Base-by-base conservation (phyloP, 2,888 invertebrate genomes). In the Aleiodes alternator region DNA sequence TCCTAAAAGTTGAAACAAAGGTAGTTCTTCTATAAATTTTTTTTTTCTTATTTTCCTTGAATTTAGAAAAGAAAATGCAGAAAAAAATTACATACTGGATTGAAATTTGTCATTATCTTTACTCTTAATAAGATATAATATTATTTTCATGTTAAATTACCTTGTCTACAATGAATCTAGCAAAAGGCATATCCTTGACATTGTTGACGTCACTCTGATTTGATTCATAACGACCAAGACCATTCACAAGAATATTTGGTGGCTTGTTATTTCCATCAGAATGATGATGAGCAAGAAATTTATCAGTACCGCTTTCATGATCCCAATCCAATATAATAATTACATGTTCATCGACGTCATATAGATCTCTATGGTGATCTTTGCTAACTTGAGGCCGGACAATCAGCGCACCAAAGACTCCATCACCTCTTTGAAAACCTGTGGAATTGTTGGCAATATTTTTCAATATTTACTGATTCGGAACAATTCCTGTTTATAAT, bases 361-460 rank as follows among this genome's bases (percentile, higher is more conserved):
- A 97, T 0, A 95, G 89, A 8, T 91, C 88, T 0, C 90, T 90
- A 82, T 95, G 94, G 0, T 92, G 92, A 75, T 96, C 93, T 4
- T 90, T 88, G 0, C 92, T 90, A 78, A 92, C 92, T 0, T 95
- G 94, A 43, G 92, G 92, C 11, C 95, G 92, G 16, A 97, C 93
- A 70, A 97, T 93, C 68, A 97, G 90, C 0, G 95, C 91, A 0
- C 97, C 97, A 73, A 94, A 96, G 0, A 94, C 93, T 0, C 97
- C 97, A 83, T 97, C 97, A 3, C 95, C 95, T 14, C 97, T 90
- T 90, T 97, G 97, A 91, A 96, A 94, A 2, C 96, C 96, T 84
- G 91, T 12, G 31, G 8, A 34, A 57, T 50, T 23, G 9, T 23
- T 23, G 23, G 23, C 11, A 16, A 31, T 31, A 68, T 50, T 68